Evolutionary conservation across 2,113 vertebrate genomes (phyloP), one percentile per base, ranked within the genome.

Genomic region (Indri indri): DNA sequence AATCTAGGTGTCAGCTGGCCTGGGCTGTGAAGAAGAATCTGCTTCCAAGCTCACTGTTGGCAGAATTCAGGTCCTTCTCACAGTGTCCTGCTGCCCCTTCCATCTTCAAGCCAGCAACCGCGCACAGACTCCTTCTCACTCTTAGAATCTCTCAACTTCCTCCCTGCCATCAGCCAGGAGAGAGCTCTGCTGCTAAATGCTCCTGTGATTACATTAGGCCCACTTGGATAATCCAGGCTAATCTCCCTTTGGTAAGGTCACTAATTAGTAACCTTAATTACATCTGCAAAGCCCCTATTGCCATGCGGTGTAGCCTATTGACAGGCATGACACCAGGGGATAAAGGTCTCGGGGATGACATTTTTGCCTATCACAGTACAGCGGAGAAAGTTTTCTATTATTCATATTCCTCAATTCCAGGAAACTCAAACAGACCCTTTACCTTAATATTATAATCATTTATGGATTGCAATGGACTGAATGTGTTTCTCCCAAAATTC

Each of bases 231-330:
- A 89, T 37, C 71, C 47, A 79, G 4, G 27, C 74, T 82, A 81
- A 32, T 45, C 59, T n/a, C 11, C 3, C 2, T 16, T 45, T 25
- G 50, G 42, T 23, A 88, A 66, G 54, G 40, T 37, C 73, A 50
- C 57, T 88, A 18, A 22, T 25, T 40, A 59, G 68, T 47, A 73
- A 59, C 34, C 66, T 74, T 70, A 18, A 73, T 34, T 74, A 70
- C n/a, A 81, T 30, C 80, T 84, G 37, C 37, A 45, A 71, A 84
- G 54, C 20, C 27, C 79, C 73, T 57, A 73, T 37, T 20, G 88
- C 18, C 79, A n/a, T 1, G 5, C 0, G 32, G 23, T 22, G 10
- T 13, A 40, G 34, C 16, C 73, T 0, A 27, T 0, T 45, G 40
- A 71, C 32, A 90, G 84, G 40, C 27, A 27, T 25, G 37, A 25